Evolutionary conservation across 1,140 invertebrate genomes (phyloP).

Genomic region (Homarus americanus): DNA sequence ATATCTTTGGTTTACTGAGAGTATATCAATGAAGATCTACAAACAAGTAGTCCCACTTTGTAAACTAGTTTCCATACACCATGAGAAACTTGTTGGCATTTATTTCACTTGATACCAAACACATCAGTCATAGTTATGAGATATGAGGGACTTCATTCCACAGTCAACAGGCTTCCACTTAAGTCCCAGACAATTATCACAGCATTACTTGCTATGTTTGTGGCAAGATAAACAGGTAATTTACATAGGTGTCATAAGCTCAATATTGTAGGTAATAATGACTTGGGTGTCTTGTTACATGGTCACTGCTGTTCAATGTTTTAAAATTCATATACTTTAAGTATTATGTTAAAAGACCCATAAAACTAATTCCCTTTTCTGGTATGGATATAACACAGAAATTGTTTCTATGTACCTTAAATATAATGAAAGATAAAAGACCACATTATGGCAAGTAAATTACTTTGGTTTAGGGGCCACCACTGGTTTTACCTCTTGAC

Average conservation of each 20-base stretch:
- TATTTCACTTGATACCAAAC: neutral
- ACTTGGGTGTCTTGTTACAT: neutral
- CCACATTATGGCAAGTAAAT: neutral
- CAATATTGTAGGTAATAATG: neutral
- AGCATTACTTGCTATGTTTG: slow-evolving; percentile 49
- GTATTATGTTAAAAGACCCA: neutral
- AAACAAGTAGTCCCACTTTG: slow-evolving; percentile 19
- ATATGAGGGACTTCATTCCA: neutral
- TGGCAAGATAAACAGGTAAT: slow-evolving; percentile 29
- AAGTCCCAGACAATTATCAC: slow-evolving; percentile 50
- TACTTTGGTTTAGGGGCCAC: slow-evolving; percentile 65
- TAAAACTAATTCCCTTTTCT: neutral
- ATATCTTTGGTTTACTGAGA: slow-evolving; percentile 69
- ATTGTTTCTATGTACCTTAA: neutral
- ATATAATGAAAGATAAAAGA: neutral
- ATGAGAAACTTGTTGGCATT: slow-evolving; percentile 20
- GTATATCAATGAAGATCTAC: slow-evolving; percentile 48
- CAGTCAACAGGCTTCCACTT: neutral
- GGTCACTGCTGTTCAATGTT: neutral
- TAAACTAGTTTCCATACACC: neutral
- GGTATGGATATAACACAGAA: neutral
- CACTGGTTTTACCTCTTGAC: slow-evolving; percentile 51
- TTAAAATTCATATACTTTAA: neutral
- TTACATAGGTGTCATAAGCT: neutral
- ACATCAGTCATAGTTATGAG: slow-evolving; percentile 6